Base-by-base conservation (phyloP, 2,113 vertebrate genomes). In the Spheniscus mendiculus region DNA sequence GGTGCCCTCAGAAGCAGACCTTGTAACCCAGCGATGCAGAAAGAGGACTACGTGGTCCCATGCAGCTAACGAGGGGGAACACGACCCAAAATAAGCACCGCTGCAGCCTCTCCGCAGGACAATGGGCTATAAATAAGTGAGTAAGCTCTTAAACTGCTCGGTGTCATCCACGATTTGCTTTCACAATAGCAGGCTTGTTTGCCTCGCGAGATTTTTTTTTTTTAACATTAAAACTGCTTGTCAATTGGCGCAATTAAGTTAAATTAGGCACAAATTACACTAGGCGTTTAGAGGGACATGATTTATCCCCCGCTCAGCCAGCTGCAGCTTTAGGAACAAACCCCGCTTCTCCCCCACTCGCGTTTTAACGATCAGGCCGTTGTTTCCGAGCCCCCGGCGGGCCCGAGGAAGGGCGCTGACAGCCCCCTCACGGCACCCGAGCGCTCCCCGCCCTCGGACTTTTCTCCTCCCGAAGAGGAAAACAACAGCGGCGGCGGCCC, bases 121-220 rank as follows among this genome's bases (percentile, higher is more conserved):
- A 73, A 49, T 10, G 61, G 44, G 42, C 65, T 26, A 19, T 5
- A 25, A 27, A 20, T 18, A 36, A 61, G 77, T 40, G 65, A 94
- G 78, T 16, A 19, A 73, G 49, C 59, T 38, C 61, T 20, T 6
- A 6, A 4, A 6, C 79, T 14, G 47, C 55, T 50, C 38, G 15
- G 40, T 0, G 45, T 2, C 56, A 30, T 3, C 47, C 67, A 2
- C 32, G 8, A 2, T 17, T 26, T 10, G 61, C 59, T 52, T 32
- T 34, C 79, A n/a, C 83, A 56, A n/a, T 1, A 14, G 73, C 34
- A 7, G 10, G n/a, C 58, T 11, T 6, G 25, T 10, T 14, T 13
- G 4, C 15, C 53, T 55, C 27, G 27, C 0, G 29, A 10, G 4
- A 2, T 5, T 12, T 1, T 42, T 9, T 5, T 34, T 50, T 59